These are phyloP conservation scores for Caenorhabditis zanzibari DNA, from an alignment of 2,888 invertebrate species.

Conservation along the genomic window DNA sequence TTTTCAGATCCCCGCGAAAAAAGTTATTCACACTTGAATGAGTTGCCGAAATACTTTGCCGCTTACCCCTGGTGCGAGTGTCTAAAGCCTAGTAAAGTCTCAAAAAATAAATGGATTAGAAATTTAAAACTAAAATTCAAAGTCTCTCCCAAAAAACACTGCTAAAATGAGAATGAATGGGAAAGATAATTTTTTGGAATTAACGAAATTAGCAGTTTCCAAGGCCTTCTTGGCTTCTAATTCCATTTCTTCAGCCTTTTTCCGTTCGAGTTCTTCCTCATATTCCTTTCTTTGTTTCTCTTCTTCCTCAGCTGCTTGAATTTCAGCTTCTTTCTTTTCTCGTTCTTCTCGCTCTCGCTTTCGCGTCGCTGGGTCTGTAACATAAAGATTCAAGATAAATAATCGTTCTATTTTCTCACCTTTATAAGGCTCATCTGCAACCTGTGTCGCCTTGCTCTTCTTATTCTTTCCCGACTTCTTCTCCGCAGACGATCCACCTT, in stretches of 20 bases:
- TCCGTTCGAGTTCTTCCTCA: constrained; percentile 56
- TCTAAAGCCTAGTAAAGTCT: constrained; percentile 16
- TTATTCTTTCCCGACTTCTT: constrained; percentile 57
- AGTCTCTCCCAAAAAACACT: not conserved
- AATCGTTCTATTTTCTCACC: constrained; percentile 28
- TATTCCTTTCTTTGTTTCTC: constrained; percentile 61
- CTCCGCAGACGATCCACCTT: constrained; percentile 28
- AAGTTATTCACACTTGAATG: too few species aligned
- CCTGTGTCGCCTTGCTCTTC: constrained; percentile 55
- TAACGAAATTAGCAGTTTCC: constrained; percentile 12
- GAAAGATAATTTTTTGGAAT: not conserved
- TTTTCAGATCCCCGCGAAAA: too few species aligned
- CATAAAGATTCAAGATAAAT: too few species aligned
- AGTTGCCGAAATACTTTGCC: too few species aligned
- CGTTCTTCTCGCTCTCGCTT: constrained; percentile 71
- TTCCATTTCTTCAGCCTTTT: constrained; percentile 50
- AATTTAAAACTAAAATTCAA: not conserved
- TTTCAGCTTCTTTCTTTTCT: constrained; percentile 69
- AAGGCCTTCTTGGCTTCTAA: constrained; percentile 45
- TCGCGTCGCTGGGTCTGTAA: constrained; percentile 70
- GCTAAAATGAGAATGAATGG: not conserved
- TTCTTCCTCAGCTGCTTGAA: constrained; percentile 59
- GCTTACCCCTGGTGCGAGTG: too few species aligned
- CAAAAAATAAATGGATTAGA: not conserved
- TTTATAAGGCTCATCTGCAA: constrained; percentile 75